phyloP scores from a whole-genome alignment of 2,797 vertebrate species.

The Xiphorhynchus erythropygius region DNA sequence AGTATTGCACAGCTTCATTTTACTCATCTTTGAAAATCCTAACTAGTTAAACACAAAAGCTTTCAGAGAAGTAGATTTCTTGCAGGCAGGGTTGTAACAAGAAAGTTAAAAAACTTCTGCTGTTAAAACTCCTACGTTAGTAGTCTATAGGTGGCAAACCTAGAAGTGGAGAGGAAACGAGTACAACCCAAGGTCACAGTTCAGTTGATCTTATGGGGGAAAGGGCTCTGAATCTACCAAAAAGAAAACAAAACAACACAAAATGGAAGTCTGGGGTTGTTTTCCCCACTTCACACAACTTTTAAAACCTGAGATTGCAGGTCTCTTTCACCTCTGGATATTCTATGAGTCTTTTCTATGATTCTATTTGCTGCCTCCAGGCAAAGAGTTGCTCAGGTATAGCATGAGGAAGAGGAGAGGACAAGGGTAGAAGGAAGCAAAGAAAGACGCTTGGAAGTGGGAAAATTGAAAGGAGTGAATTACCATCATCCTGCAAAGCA shows the following conservation, averaged over 20 bases:
- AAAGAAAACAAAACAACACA: not conserved
- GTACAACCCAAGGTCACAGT: not conserved
- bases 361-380: not conserved
- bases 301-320: not conserved
- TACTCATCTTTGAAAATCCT: not conserved
- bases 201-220: not conserved
- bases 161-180: not conserved
- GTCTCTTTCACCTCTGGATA: not conserved
- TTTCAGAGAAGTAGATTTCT: not conserved
- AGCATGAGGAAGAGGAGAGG: not conserved
- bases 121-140: not conserved
- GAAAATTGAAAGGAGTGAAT: not conserved
- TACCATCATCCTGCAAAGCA: not conserved
- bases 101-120: not conserved
- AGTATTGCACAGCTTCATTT: not conserved
- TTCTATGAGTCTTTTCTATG: not conserved
- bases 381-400: not conserved
- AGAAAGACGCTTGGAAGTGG: not conserved
- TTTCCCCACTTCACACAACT: not conserved
- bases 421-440: not conserved
- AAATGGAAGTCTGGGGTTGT: not conserved
- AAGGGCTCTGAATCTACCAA: not conserved
- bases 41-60: not conserved
- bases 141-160: not conserved
- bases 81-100: not conserved